Evolutionary conservation across 2,797 vertebrate species (phyloP), one percentile per base, ranked within the genome.

Genomic region (Falco biarmicus): DNA sequence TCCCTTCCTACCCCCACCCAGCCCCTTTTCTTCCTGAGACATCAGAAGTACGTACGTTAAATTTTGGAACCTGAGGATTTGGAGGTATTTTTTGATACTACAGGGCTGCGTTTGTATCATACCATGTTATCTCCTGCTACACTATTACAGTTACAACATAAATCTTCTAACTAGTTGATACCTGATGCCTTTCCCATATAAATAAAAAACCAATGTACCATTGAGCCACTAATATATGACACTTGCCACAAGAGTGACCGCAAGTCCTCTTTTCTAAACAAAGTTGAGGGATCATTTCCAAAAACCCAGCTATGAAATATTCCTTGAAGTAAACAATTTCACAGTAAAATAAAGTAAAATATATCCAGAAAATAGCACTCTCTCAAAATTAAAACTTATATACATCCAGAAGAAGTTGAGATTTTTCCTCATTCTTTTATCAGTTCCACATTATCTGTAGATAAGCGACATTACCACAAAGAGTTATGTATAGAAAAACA

Each of bases 31-130:
- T 93, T 96, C 96, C 94, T 95, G 96, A 97, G 95, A 93, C 70
- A 84, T 92, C 86, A 61, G 29, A 86, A 85, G 39, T 75, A 94
- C 2, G 2, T 69, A 88, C 6, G 3, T 69, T 93, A 91, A 89
- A 53, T 66, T 97, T 94, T 87, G 78, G 63, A 96, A 96, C 87
- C 94, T 94, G 94, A 97, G 96, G 92, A 93, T 87, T 53, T 94
- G 91, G 89, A 96, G 94, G 89, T 95, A 95, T 83, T 89, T 94
- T 87, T 83, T 71, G 75, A 95, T 63, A 85, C 65, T 92, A 69
- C 31, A 73, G 95, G 93, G 92, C 96, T 94, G 94, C 84, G 32
- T 81, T 89, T 91, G 65, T 95, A 87, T 94, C 0, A 1, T 69
- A 92, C 59, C 70, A 41, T 45, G 54, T 70, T 73, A 85, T 73